These are phyloP conservation scores for Elaphurus davidianus DNA, from an alignment of 2,113 vertebrate genomes.

Conservation along the genomic window DNA sequence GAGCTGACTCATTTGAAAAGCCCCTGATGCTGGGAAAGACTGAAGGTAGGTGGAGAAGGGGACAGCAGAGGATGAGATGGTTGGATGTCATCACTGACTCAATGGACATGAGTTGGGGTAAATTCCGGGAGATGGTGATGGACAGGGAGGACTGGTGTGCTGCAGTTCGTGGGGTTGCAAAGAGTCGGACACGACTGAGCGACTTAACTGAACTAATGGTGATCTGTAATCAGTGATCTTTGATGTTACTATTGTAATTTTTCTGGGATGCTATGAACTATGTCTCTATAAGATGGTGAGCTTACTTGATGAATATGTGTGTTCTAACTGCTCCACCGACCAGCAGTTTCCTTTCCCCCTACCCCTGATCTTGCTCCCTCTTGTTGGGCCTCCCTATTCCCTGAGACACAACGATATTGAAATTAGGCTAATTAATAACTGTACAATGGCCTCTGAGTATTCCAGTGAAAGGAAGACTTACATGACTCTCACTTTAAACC, in stretches of 20 bases:
- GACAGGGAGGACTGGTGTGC: neutral
- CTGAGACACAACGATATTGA: neutral
- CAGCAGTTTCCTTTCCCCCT: neutral
- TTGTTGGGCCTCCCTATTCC: neutral
- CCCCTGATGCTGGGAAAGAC: neutral
- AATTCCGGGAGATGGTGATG: neutral
- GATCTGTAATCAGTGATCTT: neutral
- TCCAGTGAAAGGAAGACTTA: neutral
- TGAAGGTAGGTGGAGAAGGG: neutral
- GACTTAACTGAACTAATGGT: neutral
- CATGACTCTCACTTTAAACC: neutral
- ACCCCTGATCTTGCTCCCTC: neutral
- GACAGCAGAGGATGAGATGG: neutral
- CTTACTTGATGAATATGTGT: neutral
- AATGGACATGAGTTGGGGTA: neutral
- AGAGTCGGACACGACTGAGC: neutral
- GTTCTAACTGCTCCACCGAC: neutral
- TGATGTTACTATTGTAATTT: neutral
- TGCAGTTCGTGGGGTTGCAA: neutral
- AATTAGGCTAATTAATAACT: neutral
- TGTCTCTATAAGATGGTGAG: neutral
- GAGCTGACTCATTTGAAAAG: neutral
- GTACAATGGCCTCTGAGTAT: neutral
- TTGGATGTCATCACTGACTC: neutral
- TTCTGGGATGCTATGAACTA: neutral